Evolutionary conservation across 2,797 vertebrate species (phyloP).

Genomic region (Vireo griseus): DNA sequence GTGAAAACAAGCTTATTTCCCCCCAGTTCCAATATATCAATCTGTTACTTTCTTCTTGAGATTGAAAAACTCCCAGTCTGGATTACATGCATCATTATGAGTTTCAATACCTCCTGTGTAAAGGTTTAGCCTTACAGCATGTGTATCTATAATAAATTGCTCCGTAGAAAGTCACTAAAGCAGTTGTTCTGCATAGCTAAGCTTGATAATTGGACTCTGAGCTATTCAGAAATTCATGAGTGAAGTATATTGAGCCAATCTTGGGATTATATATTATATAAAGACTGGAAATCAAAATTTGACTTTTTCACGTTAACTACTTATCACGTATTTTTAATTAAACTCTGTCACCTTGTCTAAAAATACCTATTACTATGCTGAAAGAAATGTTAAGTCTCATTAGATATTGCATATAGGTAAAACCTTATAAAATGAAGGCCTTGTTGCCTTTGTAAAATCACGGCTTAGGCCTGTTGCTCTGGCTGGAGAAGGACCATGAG

Average conservation of each 20-base stretch:
- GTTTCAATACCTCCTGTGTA: neutral
- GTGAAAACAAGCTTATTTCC: neutral
- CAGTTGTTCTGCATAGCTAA: constrained; percentile 46
- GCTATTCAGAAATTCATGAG: constrained; percentile 18
- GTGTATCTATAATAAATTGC: constrained; percentile 14
- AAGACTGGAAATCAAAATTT: neutral
- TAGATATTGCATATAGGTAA: too few relatives aligned
- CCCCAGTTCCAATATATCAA: neutral
- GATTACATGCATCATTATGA: neutral
- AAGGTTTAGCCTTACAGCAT: neutral
- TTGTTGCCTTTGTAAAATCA: too few relatives aligned
- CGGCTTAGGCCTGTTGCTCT: too few relatives aligned
- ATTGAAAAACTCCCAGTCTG: neutral
- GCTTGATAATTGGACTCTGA: constrained; percentile 32
- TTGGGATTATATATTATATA: neutral
- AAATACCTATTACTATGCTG: neutral
- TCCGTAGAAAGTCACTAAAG: constrained; percentile 24
- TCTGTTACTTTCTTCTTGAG: neutral
- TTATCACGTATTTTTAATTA: neutral
- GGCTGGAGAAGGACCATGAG: too few relatives aligned
- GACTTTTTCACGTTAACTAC: neutral
- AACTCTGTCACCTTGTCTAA: neutral
- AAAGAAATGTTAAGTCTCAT: neutral
- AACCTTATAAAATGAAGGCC: too few relatives aligned
- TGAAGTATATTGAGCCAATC: neutral